phyloP scores from a whole-genome alignment of 2,113 vertebrate genomes.

The Gymnogyps californianus region DNA sequence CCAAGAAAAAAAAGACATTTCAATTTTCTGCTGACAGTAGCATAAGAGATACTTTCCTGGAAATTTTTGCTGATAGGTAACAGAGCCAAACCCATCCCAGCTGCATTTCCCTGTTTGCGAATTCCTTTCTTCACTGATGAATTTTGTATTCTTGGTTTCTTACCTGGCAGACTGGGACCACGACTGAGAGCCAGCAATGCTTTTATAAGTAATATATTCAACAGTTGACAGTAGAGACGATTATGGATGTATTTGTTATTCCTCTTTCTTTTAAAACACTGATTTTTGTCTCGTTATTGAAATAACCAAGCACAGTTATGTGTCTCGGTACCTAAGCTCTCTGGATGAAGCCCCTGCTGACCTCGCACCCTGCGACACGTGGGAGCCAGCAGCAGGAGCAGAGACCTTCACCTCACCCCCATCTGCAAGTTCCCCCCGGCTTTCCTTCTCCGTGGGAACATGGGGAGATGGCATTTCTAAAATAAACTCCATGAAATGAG shows the following conservation, averaged over 20 bases:
- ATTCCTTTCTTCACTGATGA: background rate
- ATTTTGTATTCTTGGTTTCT: background rate
- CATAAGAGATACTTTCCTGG: background rate
- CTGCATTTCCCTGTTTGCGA: background rate
- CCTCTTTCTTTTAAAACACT: background rate
- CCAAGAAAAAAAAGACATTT: background rate
- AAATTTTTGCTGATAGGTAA: background rate
- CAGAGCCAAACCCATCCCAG: background rate
- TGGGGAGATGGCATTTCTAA: background rate
- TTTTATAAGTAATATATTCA: background rate
- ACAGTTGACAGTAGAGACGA: background rate
- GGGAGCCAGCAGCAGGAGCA: background rate
- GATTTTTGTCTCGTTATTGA: background rate
- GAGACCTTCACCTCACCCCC: background rate
- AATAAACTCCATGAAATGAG: background rate
- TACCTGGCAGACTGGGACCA: background rate
- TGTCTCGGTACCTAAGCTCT: background rate
- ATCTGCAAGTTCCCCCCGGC: fast-evolving
- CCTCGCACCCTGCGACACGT: fast-evolving
- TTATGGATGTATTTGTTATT: background rate
- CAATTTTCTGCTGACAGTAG: slow-evolving; percentile 25
- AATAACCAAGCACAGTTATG: background rate
- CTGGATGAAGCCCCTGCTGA: background rate
- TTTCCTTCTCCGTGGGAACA: background rate
- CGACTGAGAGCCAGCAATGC: background rate